Evolutionary conservation across 2,888 invertebrate species (phyloP).

Genomic region (Drosophila testacea): DNA sequence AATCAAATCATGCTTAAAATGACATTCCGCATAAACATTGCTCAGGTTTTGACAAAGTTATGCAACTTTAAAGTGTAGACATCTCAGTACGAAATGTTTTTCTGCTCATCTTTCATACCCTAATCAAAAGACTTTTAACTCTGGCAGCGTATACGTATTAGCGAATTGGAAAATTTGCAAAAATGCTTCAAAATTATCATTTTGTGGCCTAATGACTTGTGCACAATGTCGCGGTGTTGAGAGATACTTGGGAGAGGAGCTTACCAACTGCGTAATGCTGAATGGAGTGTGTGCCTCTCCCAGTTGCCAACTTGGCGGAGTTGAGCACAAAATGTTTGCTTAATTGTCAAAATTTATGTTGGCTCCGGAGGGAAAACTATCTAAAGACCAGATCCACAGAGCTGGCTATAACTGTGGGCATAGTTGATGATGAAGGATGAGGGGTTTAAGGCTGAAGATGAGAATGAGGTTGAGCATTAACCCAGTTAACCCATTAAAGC

Average conservation of each 20-base stretch:
- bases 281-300: constrained; percentile 17
- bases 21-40: too few species aligned
- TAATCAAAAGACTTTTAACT: not conserved
- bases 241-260: constrained; percentile 42
- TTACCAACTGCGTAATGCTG: constrained; percentile 11
- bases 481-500: constrained; percentile 81
- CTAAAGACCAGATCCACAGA: constrained; percentile 29
- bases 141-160: constrained; percentile 39
- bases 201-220: constrained; percentile 72
- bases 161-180: constrained; percentile 58
- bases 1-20: too few species aligned
- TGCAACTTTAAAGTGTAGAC: too few species aligned
- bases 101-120: too few species aligned
- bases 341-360: constrained; percentile 73
- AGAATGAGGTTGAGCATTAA: constrained; percentile 69
- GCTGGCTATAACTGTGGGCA: constrained; percentile 8
- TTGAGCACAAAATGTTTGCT: constrained; percentile 59
- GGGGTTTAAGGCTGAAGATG: too few species aligned
- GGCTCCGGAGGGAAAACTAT: constrained; percentile 48
- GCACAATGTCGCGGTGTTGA: constrained; percentile 60
- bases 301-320: constrained; percentile 38
- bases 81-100: too few species aligned
- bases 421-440: constrained; percentile 43
- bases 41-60: too few species aligned
- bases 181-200: constrained; percentile 70